Conservation (phyloP, 2,888 invertebrate species). For the Amitus sp. region DNA sequence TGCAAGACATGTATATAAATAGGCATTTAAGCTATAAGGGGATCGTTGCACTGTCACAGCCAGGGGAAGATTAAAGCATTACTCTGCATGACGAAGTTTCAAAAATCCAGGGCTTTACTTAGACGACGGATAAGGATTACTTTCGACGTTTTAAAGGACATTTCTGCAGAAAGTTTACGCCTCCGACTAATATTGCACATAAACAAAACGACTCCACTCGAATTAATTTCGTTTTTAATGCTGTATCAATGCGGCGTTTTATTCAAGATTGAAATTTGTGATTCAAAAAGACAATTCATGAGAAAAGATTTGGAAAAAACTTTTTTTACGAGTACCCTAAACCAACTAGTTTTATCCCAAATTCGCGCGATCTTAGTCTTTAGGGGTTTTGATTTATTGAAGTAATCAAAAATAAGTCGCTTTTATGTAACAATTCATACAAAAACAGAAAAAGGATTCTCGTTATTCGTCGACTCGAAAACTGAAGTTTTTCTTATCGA, state of each 20-base stretch:
- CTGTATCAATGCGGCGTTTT: constrained; percentile 1
- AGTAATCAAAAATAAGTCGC: too few species aligned
- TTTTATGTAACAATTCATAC: too few species aligned
- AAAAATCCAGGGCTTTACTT: constrained; percentile 54
- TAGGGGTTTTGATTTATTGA: too few species aligned
- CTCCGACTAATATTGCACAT: constrained; percentile 14
- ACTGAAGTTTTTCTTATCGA: too few species aligned
- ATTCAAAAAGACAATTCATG: too few species aligned
- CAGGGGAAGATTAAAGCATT: constrained; percentile 59
- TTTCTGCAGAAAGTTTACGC: constrained; percentile 25
- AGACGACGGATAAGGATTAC: constrained; percentile 52
- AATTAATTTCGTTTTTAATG: constrained; percentile 7
- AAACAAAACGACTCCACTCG: constrained; percentile 29
- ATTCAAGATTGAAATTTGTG: too few species aligned
- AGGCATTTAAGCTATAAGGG: constrained; percentile 30
- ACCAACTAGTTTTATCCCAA: too few species aligned
- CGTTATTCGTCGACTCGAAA: too few species aligned
- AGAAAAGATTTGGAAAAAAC: too few species aligned
- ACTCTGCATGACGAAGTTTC: constrained; percentile 55
- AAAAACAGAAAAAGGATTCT: too few species aligned
- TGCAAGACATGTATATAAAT: constrained; percentile 41
- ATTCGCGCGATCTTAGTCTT: too few species aligned
- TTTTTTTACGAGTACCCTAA: too few species aligned
- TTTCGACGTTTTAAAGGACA: constrained; percentile 49
- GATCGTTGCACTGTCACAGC: constrained; percentile 25